phyloP scores from a whole-genome alignment of 2,113 vertebrate genomes.

The Pseudopodoces humilis region DNA sequence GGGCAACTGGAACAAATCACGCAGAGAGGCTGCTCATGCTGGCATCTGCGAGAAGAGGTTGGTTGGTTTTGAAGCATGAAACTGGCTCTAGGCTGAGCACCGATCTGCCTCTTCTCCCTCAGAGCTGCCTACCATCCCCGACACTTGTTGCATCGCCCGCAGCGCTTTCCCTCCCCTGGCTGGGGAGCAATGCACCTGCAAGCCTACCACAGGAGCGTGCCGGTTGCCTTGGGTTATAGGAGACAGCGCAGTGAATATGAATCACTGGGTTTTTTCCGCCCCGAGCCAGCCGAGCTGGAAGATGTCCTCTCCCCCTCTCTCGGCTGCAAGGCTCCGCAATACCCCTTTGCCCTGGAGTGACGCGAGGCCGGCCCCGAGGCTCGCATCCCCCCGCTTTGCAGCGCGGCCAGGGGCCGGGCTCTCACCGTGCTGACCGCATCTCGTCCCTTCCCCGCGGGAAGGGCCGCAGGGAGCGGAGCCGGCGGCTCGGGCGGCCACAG shows the following conservation, averaged over 20 bases:
- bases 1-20: neutral
- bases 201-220: accelerated
- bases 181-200: neutral
- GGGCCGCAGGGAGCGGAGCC: accelerated
- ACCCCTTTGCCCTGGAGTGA: neutral
- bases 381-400: accelerated
- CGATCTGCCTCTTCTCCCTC: neutral
- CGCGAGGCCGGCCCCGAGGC: accelerated
- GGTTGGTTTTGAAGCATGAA: neutral
- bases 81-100: neutral
- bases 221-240: neutral
- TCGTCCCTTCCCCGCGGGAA: neutral
- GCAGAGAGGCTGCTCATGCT: neutral
- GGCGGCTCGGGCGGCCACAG: neutral
- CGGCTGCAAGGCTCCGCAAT: neutral
- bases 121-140: neutral
- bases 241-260: neutral
- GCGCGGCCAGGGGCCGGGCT: neutral
- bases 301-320: neutral
- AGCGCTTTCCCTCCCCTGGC: neutral
- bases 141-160: neutral
- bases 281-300: neutral
- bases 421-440: neutral
- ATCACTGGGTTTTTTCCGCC: neutral
- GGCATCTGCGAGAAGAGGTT: neutral